Evolutionary conservation across 2,888 invertebrate genomes (phyloP).

Genomic region (Mesorhabditis belari): DNA sequence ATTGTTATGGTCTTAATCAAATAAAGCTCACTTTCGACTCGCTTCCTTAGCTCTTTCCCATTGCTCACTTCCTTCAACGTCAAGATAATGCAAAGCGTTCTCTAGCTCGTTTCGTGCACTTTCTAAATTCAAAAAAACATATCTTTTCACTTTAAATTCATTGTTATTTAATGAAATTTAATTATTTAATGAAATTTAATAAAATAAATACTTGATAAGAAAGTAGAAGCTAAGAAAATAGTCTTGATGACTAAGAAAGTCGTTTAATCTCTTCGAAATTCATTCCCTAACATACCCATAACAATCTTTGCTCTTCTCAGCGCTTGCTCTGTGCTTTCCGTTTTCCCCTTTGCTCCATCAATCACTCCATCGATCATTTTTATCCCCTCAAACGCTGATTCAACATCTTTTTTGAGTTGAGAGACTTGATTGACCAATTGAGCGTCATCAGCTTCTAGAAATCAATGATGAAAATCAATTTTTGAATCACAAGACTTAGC

Average conservation of each 20-base stretch:
- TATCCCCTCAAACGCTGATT: conserved; percentile 65
- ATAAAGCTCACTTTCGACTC: conserved; percentile 53
- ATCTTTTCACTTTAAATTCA: neutral
- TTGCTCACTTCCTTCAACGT: conserved; percentile 75
- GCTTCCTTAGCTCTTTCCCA: conserved; percentile 68
- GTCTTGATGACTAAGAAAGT: too few relatives aligned
- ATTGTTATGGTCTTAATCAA: too few relatives aligned
- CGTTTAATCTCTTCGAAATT: neutral
- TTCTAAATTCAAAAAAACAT: conserved; percentile 16
- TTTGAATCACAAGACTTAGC: too few relatives aligned
- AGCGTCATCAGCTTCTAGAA: conserved; percentile 61
- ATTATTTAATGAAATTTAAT: too few relatives aligned
- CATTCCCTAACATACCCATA: conserved; percentile 8
- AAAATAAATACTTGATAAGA: too few relatives aligned
- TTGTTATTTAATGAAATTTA: neutral
- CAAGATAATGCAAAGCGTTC: conserved; percentile 72
- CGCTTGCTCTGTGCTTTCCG: conserved; percentile 27
- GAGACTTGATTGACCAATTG: conserved; percentile 69
- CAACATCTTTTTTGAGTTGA: conserved; percentile 60
- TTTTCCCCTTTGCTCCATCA: conserved; percentile 13
- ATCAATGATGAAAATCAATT: too few relatives aligned
- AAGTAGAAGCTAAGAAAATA: too few relatives aligned
- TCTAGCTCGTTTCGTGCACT: conserved; percentile 56
- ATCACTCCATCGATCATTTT: conserved; percentile 57
- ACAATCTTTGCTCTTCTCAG: conserved; percentile 32